Base-by-base conservation (phyloP, 2,113 vertebrate species). In the Alligator mississippiensis region DNA sequence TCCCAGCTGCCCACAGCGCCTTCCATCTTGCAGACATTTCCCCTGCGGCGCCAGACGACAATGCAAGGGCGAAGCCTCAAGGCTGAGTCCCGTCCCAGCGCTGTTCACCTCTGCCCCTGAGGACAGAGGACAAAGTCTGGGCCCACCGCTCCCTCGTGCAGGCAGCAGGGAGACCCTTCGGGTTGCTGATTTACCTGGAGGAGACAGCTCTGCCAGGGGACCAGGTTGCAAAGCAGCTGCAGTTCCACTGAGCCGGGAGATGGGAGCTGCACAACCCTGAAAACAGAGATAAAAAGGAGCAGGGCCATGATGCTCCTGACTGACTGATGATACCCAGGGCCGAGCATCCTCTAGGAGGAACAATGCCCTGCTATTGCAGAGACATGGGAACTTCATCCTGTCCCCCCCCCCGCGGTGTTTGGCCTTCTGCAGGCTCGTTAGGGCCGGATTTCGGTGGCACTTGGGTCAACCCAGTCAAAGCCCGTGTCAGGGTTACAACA, bases 1-100 rank as follows among this genome's bases (percentile, higher is more conserved):
- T 18, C 7, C 77, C 93, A 19, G 85, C 5, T 15, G 88, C 89
- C 84, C 80, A 96, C 58, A 97, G 84, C 76, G 62, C n/a, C 87
- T 86, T 90, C 57, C 89, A 22, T 5, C 15, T 6, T 21, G 61
- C 57, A 30, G 59, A 55, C 82, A 55, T 70, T 47, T 58, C 72
- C 34, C 12, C 70, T 21, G 21, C 22, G 25, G 70, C 21, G 6
- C 19, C 24, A 34, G 68, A 47, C 9, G 68, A 34, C 17, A 28
- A 34, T 11, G 66, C 11, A 30, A 19, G 34, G 38, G 13, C 21
- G 70, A 47, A 25, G 21, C 22, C 21, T 25, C 19, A 24, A 24
- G 30, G 34, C 6, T 47, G 70, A 74, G 21, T 74, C 11, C 30
- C 21, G 30, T 2, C 34, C 68, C 21, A 13, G 68, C 5, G 5